Base-by-base conservation (phyloP, 92 coral and sea anemone genomes). In the Galaxea fascicularis region DNA sequence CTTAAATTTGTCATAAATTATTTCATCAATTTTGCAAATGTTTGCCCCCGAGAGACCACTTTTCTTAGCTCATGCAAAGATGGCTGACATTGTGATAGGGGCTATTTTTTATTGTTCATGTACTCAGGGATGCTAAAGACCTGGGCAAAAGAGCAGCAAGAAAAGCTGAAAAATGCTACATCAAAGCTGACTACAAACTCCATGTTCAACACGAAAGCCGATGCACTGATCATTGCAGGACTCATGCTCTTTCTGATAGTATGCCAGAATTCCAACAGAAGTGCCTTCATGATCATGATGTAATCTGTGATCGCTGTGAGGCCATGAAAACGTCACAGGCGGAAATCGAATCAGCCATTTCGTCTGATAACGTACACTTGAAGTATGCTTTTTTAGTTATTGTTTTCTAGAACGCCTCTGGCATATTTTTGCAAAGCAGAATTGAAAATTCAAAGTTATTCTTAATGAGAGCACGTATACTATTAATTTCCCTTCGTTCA, bases 151-250 rank as follows among this genome's bases (percentile, higher is more conserved):
- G 68, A 57, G 26, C 65, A 52, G 20, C 68, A 77, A 57, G 82
- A 77, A 65, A 62, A 57, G 30, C 70, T 77, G 69, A 77, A 77
- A 49, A 31, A 41, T 10, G 20, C 65, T 77, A 57, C 69, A 65
- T 77, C 4, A 77, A 77, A 57, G 27, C 82, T 10, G 82, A 77
- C 68, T 77, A 77, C 82, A 77, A 77, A 65, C 65, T 77, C 24
- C 70, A 77, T 53, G 57, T 76, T 77, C 20, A 14, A 17, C n/a
- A 28, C 28, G 70, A 77, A 57, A 77, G 82, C 26, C 47, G 70
- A 31, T 77, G 82, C 29, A 70, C 28, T 30, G 82, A 57, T 77
- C 82, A 77, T 47, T 77, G 82, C 28, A 4, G 82, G 17, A 18
- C 26, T 47, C 70, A 57, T 29, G 82, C 82, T 13, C 68, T 77